These are phyloP conservation scores for Watsonalla cultraria DNA, from an alignment of 2,888 invertebrate genomes.

Conservation along the genomic window DNA sequence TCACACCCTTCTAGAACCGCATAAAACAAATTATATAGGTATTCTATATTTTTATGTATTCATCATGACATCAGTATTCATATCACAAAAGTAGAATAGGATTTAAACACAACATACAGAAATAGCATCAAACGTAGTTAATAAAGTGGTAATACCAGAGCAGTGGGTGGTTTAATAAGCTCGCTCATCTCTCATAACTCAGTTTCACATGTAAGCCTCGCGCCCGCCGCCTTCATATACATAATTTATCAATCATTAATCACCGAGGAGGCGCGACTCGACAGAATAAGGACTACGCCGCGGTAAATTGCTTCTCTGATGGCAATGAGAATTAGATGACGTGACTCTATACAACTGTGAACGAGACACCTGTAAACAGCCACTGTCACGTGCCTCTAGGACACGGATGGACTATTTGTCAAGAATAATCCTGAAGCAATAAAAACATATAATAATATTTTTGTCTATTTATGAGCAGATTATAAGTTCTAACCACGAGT, in stretches of 20 bases:
- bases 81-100: too few species aligned
- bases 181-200: neutral
- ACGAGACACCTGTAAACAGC: neutral
- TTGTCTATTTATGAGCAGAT: too few species aligned
- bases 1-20: too few species aligned
- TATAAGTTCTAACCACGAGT: too few species aligned
- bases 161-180: slow-evolving; percentile 1
- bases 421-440: neutral
- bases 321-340: slow-evolving; percentile 17
- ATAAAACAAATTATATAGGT: too few species aligned
- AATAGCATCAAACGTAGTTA: too few species aligned
- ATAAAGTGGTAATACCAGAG: too few species aligned
- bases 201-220: neutral
- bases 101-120: too few species aligned
- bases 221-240: slow-evolving; percentile 27
- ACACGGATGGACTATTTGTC: neutral
- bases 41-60: too few species aligned
- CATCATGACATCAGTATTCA: too few species aligned
- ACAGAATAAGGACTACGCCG: slow-evolving; percentile 4
- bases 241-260: slow-evolving; percentile 58
- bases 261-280: slow-evolving; percentile 7
- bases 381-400: neutral
- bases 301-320: slow-evolving; percentile 18
- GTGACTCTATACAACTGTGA: neutral
- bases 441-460: too few species aligned